Evolutionary conservation across 2,797 vertebrate species (phyloP).

Genomic region (Eurystomus glaucurus): DNA sequence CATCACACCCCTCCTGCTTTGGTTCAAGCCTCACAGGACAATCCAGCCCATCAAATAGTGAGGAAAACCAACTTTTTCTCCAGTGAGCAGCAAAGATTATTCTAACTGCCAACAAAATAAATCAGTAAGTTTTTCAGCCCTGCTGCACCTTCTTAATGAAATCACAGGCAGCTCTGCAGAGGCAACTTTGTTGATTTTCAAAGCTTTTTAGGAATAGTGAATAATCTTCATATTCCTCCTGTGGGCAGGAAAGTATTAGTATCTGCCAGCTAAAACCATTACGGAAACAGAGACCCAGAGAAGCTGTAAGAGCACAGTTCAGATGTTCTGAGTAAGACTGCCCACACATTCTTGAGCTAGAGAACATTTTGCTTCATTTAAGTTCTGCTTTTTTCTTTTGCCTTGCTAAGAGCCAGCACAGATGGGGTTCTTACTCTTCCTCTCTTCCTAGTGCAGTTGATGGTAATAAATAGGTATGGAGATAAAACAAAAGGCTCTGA

Average conservation of each 20-base stretch:
- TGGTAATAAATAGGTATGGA: background rate
- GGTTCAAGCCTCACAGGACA: background rate
- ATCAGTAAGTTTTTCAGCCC: background rate
- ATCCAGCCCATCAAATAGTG: background rate
- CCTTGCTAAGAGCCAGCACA: background rate
- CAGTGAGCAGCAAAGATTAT: background rate
- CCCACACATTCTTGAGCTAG: background rate
- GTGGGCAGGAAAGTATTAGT: background rate
- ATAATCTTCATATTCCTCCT: background rate
- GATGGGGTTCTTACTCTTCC: background rate
- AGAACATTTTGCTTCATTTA: background rate
- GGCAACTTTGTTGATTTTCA: slow-evolving; percentile 4
- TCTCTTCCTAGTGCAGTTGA: background rate
- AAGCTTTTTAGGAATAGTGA: background rate
- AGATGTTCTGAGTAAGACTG: background rate
- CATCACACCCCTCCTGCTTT: background rate
- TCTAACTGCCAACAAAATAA: slow-evolving; percentile 5
- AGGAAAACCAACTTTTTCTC: background rate
- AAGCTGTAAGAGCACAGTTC: background rate
- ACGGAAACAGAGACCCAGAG: background rate
- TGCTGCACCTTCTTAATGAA: background rate
- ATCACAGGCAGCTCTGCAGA: background rate
- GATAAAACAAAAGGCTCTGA: background rate
- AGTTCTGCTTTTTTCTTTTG: background rate
- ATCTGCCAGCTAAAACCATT: slow-evolving; percentile 17